These are phyloP conservation scores for Haemorhous mexicanus DNA, from an alignment of 2,113 vertebrate species.

Conservation along the genomic window DNA sequence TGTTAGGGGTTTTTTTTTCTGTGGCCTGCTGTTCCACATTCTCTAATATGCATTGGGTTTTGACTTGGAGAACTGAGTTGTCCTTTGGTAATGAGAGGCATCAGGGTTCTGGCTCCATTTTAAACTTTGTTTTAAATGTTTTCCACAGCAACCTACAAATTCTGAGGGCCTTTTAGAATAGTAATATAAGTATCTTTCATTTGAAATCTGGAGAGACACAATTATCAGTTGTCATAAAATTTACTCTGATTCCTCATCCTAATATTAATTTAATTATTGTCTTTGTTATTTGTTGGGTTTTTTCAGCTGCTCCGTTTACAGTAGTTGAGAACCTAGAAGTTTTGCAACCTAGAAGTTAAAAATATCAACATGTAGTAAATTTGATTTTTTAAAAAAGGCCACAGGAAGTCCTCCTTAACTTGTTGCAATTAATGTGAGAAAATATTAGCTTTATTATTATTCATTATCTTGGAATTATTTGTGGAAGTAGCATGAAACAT, in stretches of 20 bases:
- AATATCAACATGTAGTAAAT: background rate
- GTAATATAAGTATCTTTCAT: background rate
- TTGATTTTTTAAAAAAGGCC: background rate
- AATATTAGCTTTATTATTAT: background rate
- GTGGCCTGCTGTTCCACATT: background rate
- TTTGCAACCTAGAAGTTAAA: background rate
- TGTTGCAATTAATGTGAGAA: background rate
- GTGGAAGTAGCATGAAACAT: background rate
- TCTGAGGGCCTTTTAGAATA: background rate
- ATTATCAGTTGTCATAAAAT: background rate
- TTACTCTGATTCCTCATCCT: background rate
- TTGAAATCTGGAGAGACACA: background rate
- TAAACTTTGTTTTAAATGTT: background rate
- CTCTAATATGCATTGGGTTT: background rate
- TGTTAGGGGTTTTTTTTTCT: background rate
- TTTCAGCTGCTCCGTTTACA: background rate
- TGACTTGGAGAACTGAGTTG: background rate
- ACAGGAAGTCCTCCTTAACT: background rate
- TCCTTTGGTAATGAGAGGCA: background rate
- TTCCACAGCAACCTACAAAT: background rate
- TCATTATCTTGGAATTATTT: background rate
- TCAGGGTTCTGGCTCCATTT: background rate
- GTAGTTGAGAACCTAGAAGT: background rate
- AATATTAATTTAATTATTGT: background rate
- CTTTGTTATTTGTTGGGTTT: background rate